A percentile compares a stretch with the other conserved stretches of the same genome.
Conservation (phyloP, 2,797 vertebrate genomes). For the Siniperca obscura region DNA sequence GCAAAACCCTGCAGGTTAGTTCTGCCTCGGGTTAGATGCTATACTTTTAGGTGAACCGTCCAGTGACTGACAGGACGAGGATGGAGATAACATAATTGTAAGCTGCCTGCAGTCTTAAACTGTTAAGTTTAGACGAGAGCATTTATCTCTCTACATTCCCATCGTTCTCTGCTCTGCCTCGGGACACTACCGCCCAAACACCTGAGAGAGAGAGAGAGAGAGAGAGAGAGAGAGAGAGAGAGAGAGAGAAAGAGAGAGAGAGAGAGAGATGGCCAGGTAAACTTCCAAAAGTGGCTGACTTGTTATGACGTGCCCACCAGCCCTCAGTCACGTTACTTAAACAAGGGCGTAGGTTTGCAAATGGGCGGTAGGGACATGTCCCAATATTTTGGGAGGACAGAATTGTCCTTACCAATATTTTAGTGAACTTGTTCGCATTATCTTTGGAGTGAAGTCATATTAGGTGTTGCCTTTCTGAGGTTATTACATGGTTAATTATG, state of each 20-base stretch:
- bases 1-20: neutral
- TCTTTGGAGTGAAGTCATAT: no score
- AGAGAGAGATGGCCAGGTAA: neutral
- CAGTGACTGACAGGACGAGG: neutral
- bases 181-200: neutral
- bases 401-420: no score
- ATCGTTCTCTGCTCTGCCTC: neutral
- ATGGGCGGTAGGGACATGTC: no score
- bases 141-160: conserved; percentile 16
- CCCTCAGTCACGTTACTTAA: neutral
- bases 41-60: neutral
- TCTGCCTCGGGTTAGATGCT: neutral
- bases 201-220: neutral
- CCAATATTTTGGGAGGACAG: no score
- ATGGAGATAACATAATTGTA: accelerated
- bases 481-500: no score
- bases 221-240: no score
- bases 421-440: no score
- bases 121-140: neutral
- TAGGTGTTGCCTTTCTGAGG: no score
- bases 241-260: no score
- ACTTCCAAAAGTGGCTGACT: neutral
- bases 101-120: conserved; percentile 4
- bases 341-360: no score
- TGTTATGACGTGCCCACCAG: conserved; percentile 7